A percentile compares a stretch with the other conserved stretches of the same genome.
Evolutionary conservation across 2,113 vertebrate genomes (phyloP).

Genomic region (Crotalus viridis): DNA sequence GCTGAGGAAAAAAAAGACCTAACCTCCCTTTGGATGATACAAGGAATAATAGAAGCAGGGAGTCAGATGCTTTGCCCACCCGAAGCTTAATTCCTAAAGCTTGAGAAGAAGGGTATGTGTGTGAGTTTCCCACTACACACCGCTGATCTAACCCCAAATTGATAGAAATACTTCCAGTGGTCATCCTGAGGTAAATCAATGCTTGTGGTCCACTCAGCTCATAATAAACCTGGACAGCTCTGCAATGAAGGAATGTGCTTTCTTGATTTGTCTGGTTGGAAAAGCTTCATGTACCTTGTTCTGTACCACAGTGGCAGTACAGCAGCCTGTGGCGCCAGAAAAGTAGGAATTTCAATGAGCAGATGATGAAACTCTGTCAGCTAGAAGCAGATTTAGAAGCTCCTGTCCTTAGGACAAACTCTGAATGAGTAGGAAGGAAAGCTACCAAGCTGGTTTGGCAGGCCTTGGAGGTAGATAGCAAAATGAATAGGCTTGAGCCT

Average conservation of each 20-base stretch:
- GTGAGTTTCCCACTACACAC: background rate
- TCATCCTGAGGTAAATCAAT: background rate
- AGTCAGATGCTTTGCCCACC: background rate
- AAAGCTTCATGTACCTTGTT: background rate
- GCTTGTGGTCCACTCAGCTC: background rate
- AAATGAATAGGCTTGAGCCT: background rate
- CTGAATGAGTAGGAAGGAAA: background rate
- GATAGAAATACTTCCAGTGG: background rate
- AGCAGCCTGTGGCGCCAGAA: background rate
- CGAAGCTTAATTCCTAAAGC: background rate
- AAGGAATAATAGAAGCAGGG: background rate
- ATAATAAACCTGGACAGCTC: background rate
- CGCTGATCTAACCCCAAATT: background rate
- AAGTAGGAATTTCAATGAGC: background rate
- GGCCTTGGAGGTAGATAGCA: background rate
- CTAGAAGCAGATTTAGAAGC: conserved; percentile 45
- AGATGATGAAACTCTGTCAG: background rate
- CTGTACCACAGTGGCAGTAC: background rate
- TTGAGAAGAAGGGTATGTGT: background rate
- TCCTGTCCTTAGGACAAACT: background rate
- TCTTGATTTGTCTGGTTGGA: background rate
- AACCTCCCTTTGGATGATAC: background rate
- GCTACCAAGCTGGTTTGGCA: conserved; percentile 43
- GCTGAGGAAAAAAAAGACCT: background rate
- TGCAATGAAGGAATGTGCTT: background rate